phyloP scores from a whole-genome alignment of 2,888 invertebrate genomes.

The Thera britannica region DNA sequence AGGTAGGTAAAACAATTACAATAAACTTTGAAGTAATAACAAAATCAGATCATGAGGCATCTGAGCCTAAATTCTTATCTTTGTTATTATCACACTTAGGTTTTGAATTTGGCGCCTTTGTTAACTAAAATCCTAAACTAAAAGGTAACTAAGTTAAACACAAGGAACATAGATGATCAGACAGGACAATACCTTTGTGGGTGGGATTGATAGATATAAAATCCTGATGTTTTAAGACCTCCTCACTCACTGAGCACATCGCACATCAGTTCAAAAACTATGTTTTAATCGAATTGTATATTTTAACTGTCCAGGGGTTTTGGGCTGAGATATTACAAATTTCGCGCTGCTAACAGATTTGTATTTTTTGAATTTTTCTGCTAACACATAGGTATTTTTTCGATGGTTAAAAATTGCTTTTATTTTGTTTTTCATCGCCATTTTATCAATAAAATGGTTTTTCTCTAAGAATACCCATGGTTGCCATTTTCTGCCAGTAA shows the following conservation, averaged over 20 bases:
- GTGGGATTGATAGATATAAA: slow-evolving; percentile 52
- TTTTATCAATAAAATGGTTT: slow-evolving; percentile 75
- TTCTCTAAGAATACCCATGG: slow-evolving; percentile 81
- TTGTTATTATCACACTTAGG: slow-evolving; percentile 71
- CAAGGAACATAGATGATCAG: slow-evolving; percentile 64
- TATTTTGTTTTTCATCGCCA: slow-evolving; percentile 71
- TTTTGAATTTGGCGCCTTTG: slow-evolving; percentile 73
- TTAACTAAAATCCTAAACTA: slow-evolving; percentile 57
- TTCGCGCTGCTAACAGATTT: slow-evolving; percentile 70
- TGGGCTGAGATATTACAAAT: slow-evolving; percentile 74
- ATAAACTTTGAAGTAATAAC: slow-evolving; percentile 71
- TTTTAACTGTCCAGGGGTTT: slow-evolving; percentile 69
- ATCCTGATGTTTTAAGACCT: slow-evolving; percentile 2
- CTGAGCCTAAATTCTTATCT: slow-evolving; percentile 54
- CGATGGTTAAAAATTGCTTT: slow-evolving; percentile 73
- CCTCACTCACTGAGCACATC: neutral
- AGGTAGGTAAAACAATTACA: slow-evolving; percentile 56
- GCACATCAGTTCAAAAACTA: slow-evolving; percentile 51
- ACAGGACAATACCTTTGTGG: slow-evolving; percentile 55
- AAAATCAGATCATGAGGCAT: slow-evolving; percentile 74
- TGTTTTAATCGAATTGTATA: slow-evolving; percentile 78
- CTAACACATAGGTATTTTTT: slow-evolving; percentile 69
- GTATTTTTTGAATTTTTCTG: slow-evolving; percentile 75
- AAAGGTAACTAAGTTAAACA: slow-evolving; percentile 66
- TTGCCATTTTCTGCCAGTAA: slow-evolving; percentile 82